phyloP scores from a whole-genome alignment of 35 echinoderm and acorn worm species.

The Holothuria glaberrima region DNA sequence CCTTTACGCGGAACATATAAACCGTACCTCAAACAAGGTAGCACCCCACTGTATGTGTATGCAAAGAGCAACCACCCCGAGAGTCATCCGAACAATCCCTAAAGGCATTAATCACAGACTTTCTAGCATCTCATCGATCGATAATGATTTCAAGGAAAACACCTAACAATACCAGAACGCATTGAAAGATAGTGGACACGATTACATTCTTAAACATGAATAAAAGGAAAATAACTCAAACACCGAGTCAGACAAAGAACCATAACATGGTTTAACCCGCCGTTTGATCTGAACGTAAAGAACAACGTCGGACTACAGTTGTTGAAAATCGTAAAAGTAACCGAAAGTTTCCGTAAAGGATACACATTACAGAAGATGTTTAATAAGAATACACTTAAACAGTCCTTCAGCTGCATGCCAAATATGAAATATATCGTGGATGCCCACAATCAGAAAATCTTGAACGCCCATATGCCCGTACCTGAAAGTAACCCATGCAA shows the following conservation, averaged over 20 bases:
- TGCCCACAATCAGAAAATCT: conserved; percentile 19
- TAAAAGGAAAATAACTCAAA: not conserved
- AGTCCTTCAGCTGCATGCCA: conserved; percentile 43
- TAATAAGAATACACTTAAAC: conserved; percentile 54
- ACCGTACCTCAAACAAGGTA: not conserved
- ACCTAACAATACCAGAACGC: conserved; percentile 26
- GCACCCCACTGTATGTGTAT: conserved; percentile 1
- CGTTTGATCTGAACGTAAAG: not conserved
- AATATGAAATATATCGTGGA: conserved; percentile 39
- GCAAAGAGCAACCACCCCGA: not conserved
- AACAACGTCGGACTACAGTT: conserved; percentile 52
- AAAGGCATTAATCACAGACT: conserved; percentile 45
- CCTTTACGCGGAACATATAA: conserved; percentile 7
- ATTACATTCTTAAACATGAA: not conserved
- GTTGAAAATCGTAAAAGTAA: conserved; percentile 27
- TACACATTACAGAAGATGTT: conserved; percentile 22
- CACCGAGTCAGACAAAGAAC: conserved; percentile 14
- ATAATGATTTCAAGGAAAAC: conserved; percentile 10
- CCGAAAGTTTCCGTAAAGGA: conserved; percentile 47
- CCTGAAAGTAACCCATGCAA: conserved; percentile 35
- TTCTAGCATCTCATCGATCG: conserved; percentile 47
- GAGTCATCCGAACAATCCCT: conserved; percentile 16
- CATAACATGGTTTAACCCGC: conserved; percentile 42
- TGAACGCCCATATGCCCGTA: not conserved
- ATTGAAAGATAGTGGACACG: too few relatives aligned